Conservation (phyloP, 1,140 invertebrate genomes). For the Drosophila hydei region DNA sequence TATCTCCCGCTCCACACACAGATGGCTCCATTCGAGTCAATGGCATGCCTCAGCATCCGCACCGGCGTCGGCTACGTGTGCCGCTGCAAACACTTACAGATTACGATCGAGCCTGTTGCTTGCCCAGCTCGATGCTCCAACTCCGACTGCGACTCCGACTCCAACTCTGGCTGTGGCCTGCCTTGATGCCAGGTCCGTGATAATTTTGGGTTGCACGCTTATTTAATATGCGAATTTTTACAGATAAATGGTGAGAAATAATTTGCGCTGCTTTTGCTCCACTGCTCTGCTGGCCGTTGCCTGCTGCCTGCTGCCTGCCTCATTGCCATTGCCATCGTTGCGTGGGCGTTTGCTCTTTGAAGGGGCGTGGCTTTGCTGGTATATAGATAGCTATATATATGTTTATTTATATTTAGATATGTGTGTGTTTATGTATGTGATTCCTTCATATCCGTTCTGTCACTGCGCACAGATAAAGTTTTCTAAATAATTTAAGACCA, state of each 20-base stretch:
- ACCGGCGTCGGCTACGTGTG: constrained; percentile 43
- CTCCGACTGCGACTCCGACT: neutral
- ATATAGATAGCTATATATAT: constrained; percentile 4
- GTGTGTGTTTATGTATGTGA: constrained; percentile 46
- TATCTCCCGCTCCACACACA: neutral
- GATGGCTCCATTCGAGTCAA: constrained; percentile 16
- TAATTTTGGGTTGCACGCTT: constrained; percentile 81
- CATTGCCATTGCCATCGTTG: constrained; percentile 34
- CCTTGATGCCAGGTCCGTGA: constrained; percentile 76
- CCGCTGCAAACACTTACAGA: constrained; percentile 74
- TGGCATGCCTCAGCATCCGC: constrained; percentile 25
- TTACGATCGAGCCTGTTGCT: constrained; percentile 67
- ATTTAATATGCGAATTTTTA: constrained; percentile 83
- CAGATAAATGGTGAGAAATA: constrained; percentile 83
- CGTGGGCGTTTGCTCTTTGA: constrained; percentile 67
- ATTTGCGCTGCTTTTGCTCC: constrained; percentile 74
- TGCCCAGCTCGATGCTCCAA: constrained; percentile 11
- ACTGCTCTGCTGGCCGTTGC: constrained; percentile 12
- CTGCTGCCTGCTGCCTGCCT: neutral
- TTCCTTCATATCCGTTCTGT: constrained; percentile 68
- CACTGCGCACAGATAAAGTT: constrained; percentile 7
- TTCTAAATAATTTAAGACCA: neutral
- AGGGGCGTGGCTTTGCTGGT: constrained; percentile 39
- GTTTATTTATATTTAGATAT: constrained; percentile 2
- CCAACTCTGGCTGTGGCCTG: constrained; percentile 10